Conservation (phyloP, 2,113 vertebrate genomes). For the Perca schrenkii region DNA sequence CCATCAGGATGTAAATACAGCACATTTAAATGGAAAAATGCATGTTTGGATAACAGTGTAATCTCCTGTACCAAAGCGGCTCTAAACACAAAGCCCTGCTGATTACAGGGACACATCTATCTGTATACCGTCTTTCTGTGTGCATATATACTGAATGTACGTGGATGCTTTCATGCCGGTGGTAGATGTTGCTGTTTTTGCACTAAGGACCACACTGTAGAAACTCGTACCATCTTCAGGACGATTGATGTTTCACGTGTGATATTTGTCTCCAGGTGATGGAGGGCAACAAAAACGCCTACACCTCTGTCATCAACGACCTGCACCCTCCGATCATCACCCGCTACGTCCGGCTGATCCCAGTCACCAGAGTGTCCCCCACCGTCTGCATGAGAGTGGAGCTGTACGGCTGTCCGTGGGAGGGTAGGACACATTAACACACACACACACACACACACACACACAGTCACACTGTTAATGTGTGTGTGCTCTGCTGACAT, state of each 20-base stretch:
- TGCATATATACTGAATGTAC: too few species aligned
- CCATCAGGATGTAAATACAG: too few species aligned
- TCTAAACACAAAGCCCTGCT: too few species aligned
- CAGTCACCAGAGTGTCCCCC: constrained; percentile 85
- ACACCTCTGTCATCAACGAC: constrained; percentile 87
- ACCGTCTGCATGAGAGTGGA: constrained; percentile 94
- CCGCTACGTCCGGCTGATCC: constrained; percentile 89
- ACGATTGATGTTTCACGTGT: not conserved
- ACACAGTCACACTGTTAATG: not conserved
- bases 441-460: constrained; percentile 2
- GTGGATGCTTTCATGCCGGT: too few species aligned
- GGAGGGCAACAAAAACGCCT: constrained; percentile 88
- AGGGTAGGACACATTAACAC: constrained; percentile 80
- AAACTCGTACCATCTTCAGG: too few species aligned
- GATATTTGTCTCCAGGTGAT: constrained; percentile 81
- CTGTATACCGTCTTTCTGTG: too few species aligned
- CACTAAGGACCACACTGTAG: too few species aligned
- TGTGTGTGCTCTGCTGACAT: not conserved
- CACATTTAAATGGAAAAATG: too few species aligned
- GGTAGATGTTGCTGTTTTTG: too few species aligned
- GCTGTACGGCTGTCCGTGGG: constrained; percentile 92
- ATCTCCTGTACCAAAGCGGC: too few species aligned
- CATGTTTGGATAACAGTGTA: too few species aligned
- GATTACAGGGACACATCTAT: too few species aligned
- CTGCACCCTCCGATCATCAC: constrained; percentile 90